Conservation (phyloP, 1,140 invertebrate genomes). For the Hylaeus anthracinus region DNA sequence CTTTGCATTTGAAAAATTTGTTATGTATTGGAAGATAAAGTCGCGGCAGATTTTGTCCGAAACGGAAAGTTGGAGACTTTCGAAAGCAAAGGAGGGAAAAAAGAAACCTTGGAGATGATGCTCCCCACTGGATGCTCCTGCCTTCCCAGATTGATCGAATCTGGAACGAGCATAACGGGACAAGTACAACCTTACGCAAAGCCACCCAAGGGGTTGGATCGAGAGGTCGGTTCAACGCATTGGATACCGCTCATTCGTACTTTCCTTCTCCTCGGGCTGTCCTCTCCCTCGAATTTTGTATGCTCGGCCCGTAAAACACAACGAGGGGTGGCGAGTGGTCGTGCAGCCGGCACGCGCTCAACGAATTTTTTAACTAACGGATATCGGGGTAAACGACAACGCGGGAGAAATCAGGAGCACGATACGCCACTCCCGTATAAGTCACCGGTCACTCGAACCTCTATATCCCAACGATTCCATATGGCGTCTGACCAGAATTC, state of each 20-base stretch:
- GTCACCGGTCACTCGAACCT: background rate
- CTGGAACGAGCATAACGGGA: constrained; percentile 5
- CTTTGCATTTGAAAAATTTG: too few species aligned
- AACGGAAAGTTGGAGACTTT: too few species aligned
- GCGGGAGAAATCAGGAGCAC: background rate
- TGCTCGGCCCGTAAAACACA: constrained; percentile 1
- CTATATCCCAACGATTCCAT: too few species aligned
- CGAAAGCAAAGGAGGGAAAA: too few species aligned
- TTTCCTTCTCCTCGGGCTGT: constrained; percentile 1
- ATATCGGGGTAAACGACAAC: constrained; percentile 54
- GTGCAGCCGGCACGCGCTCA: constrained; percentile 73
- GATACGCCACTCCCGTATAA: background rate
- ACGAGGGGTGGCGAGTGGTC: constrained; percentile 66
- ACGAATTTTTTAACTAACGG: constrained; percentile 76
- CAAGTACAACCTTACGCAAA: constrained; percentile 16
- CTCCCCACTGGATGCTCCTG: too few species aligned
- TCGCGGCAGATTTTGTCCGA: too few species aligned
- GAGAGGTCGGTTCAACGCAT: constrained; percentile 8
- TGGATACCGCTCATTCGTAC: background rate
- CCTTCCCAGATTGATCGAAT: background rate
- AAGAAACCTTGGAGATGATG: too few species aligned
- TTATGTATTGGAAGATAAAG: too few species aligned
- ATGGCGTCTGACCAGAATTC: too few species aligned
- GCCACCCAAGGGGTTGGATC: background rate
- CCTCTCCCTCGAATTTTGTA: constrained; percentile 4